A percentile compares a stretch with the other conserved stretches of the same genome.
phyloP scores from a whole-genome alignment of 2,113 vertebrate genomes.

The Mus spicilegus region DNA sequence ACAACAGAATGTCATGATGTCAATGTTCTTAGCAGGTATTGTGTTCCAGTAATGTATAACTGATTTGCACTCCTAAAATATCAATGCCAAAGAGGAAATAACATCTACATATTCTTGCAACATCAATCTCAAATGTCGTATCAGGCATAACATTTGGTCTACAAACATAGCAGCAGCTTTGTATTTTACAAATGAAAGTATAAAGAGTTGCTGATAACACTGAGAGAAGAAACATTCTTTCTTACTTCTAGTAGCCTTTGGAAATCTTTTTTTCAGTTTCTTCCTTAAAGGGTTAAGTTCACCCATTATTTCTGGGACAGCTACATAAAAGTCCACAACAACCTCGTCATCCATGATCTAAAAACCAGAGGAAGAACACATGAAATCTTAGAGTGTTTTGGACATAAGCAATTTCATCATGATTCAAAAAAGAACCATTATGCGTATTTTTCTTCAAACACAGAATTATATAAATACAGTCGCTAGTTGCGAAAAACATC shows the following conservation, averaged over 20 bases:
- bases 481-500: conserved; percentile 41
- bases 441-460: conserved; percentile 47
- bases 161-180: background rate
- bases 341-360: conserved; percentile 95
- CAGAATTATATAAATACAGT: conserved; percentile 9
- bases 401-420: conserved; percentile 56
- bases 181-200: background rate
- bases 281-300: conserved; percentile 91
- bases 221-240: background rate
- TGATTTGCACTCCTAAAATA: background rate
- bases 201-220: background rate
- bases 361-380: background rate
- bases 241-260: conserved; percentile 90
- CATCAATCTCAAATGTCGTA: conserved; percentile 38
- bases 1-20: background rate
- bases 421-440: conserved; percentile 63
- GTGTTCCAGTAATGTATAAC: conserved; percentile 15
- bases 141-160: conserved; percentile 25
- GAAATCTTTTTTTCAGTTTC: conserved; percentile 93
- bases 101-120: conserved; percentile 22
- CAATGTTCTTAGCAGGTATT: background rate
- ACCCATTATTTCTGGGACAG: conserved; percentile 91
- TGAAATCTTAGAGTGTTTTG: background rate
- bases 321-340: conserved; percentile 92
- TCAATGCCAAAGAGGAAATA: conserved; percentile 3